Evolutionary conservation across 1,140 invertebrate species (phyloP).

Genomic region (Plutomurus gul): DNA sequence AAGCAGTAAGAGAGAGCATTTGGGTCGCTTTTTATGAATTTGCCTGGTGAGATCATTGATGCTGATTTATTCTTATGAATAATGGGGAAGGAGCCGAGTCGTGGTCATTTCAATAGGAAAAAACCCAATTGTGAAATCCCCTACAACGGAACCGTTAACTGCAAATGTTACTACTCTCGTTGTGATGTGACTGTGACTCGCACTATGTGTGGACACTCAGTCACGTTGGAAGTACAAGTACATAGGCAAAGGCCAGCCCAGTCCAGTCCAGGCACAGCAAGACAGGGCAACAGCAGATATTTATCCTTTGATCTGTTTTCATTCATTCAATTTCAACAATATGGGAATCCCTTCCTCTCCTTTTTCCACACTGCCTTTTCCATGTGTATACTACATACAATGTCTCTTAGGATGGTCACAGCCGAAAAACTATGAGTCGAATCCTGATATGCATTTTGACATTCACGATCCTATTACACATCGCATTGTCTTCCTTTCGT

Average conservation of each 20-base stretch:
- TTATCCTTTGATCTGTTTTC: conserved; percentile 17
- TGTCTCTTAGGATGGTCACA: not conserved
- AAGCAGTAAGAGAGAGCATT: not conserved
- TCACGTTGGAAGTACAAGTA: not conserved
- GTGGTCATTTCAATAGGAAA: conserved; percentile 45
- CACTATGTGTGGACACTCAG: not conserved
- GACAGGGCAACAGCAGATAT: conserved; percentile 20
- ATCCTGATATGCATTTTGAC: conserved; percentile 23
- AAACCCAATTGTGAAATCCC: conserved; percentile 40
- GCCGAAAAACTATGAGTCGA: not conserved
- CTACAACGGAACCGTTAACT: conserved; percentile 49
- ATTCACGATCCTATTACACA: conserved; percentile 6
- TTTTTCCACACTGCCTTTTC: not conserved
- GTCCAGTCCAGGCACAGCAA: not conserved
- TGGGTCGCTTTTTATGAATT: conserved; percentile 42
- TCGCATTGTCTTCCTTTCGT: not conserved
- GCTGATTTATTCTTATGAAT: conserved; percentile 52
- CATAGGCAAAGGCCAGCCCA: not conserved
- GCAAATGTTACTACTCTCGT: conserved; percentile 47
- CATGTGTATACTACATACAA: conserved; percentile 8
- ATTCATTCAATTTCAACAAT: conserved; percentile 19
- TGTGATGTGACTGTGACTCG: not conserved
- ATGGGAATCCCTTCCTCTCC: conserved; percentile 22
- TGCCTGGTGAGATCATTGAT: conserved; percentile 39
- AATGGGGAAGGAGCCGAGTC: conserved; percentile 37